These are phyloP conservation scores for Dolomedes plantarius DNA, from an alignment of 2,888 invertebrate species.

Conservation along the genomic window DNA sequence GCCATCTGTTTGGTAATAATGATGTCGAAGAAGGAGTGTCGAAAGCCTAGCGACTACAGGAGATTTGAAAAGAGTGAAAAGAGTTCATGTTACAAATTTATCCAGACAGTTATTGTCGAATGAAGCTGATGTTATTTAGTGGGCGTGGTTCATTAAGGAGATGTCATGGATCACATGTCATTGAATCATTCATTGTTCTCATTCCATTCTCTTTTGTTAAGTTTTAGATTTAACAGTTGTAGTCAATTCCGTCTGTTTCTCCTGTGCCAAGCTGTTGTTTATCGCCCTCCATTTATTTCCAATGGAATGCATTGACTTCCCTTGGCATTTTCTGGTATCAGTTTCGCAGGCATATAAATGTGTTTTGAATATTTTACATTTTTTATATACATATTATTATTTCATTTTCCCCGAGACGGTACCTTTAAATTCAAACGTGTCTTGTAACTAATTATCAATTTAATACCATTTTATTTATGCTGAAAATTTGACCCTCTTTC, in stretches of 20 bases:
- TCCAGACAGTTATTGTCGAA: neutral
- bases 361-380: too few species aligned
- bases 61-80: neutral
- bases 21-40: neutral
- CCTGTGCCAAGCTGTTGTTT: neutral
- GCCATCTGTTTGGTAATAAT: neutral
- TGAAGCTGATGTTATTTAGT: neutral
- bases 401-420: too few species aligned
- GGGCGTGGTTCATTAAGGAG: neutral
- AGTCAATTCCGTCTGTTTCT: neutral
- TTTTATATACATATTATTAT: too few species aligned
- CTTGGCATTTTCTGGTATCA: too few species aligned
- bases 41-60: neutral
- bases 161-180: neutral
- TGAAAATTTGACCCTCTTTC: too few species aligned
- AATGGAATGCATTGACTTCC: too few species aligned
- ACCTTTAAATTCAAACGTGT: too few species aligned
- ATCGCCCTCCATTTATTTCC: too few species aligned
- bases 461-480: too few species aligned
- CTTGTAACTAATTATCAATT: too few species aligned
- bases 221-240: neutral
- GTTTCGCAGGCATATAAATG: too few species aligned
- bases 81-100: neutral
- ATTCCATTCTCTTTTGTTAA: neutral
- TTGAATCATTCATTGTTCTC: neutral